A percentile compares a stretch with the other conserved stretches of the same genome.
phyloP scores from a whole-genome alignment of 2,888 invertebrate genomes.

The Thereva unica region DNA sequence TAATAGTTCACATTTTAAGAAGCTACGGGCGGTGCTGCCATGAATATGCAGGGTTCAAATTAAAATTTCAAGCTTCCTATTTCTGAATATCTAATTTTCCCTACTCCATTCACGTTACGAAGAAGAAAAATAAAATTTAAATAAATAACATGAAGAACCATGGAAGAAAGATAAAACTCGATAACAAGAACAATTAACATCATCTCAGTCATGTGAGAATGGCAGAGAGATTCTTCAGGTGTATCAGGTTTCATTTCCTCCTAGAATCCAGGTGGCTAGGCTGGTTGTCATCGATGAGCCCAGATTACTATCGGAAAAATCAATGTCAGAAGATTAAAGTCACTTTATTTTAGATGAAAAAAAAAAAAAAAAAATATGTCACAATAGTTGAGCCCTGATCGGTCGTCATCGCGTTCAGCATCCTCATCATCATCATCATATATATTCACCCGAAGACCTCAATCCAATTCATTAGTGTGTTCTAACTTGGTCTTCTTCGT shows the following conservation, averaged over 20 bases:
- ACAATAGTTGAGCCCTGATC: constrained; percentile 18
- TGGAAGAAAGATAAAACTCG: no score
- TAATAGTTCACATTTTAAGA: no score
- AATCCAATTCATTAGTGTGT: constrained; percentile 33
- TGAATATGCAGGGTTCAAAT: no score
- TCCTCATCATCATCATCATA: constrained; percentile 9
- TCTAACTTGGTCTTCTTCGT: constrained; percentile 19
- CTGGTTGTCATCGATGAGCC: neutral
- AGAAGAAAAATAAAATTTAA: no score
- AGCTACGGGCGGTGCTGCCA: no score
- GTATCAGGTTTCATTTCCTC: constrained; percentile 27
- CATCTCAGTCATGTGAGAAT: constrained; percentile 19
- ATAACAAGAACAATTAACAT: constrained; percentile 18
- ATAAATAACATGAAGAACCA: no score
- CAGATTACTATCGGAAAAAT: neutral
- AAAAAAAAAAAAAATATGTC: constrained; percentile 34
- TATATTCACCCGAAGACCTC: constrained; percentile 27
- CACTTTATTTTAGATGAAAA: constrained; percentile 1
- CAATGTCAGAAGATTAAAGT: neutral
- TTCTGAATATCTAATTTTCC: no score
- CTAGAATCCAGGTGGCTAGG: constrained; percentile 2
- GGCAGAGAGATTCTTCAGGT: no score
- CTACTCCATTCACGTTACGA: no score
- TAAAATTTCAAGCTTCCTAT: no score
- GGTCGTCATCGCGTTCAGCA: no score